Evolutionary conservation across 2,797 vertebrate genomes (phyloP).

Genomic region (Remorina albescens): DNA sequence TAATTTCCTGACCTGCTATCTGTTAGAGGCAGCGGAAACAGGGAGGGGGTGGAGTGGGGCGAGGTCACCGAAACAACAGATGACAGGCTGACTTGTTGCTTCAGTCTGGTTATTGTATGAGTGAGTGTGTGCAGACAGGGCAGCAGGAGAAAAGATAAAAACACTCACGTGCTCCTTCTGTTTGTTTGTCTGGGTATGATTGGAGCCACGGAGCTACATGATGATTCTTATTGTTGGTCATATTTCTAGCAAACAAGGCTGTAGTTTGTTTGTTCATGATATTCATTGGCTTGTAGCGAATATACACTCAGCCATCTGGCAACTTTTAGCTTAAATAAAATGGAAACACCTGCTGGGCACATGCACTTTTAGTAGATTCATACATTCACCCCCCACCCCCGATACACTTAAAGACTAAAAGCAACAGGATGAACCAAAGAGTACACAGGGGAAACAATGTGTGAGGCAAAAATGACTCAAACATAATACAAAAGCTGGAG

Average conservation of each 20-base stretch:
- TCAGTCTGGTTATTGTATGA: constrained; percentile 23
- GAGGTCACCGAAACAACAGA: constrained; percentile 19
- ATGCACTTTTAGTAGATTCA: too few relatives aligned
- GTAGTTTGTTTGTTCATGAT: too few relatives aligned
- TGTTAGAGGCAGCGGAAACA: constrained; percentile 18
- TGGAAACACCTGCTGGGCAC: too few relatives aligned
- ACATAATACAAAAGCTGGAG: too few relatives aligned
- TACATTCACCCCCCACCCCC: too few relatives aligned
- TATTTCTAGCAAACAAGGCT: neutral
- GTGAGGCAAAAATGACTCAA: too few relatives aligned
- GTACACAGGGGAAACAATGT: too few relatives aligned
- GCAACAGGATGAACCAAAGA: too few relatives aligned
- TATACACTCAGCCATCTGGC: too few relatives aligned
- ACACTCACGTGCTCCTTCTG: neutral
- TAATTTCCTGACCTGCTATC: constrained; percentile 87
- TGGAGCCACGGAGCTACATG: neutral
- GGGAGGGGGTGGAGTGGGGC: neutral
- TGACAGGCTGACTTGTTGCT: constrained; percentile 36
- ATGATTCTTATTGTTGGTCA: neutral
- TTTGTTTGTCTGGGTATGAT: neutral
- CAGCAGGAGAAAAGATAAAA: neutral
- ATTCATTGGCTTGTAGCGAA: too few relatives aligned
- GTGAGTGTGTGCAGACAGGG: constrained; percentile 16
- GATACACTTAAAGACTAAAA: too few relatives aligned
- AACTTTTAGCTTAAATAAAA: too few relatives aligned